A percentile compares a stretch with the other conserved stretches of the same genome.
Evolutionary conservation across 2,113 vertebrate genomes (phyloP).

Genomic region (Lagopus muta): DNA sequence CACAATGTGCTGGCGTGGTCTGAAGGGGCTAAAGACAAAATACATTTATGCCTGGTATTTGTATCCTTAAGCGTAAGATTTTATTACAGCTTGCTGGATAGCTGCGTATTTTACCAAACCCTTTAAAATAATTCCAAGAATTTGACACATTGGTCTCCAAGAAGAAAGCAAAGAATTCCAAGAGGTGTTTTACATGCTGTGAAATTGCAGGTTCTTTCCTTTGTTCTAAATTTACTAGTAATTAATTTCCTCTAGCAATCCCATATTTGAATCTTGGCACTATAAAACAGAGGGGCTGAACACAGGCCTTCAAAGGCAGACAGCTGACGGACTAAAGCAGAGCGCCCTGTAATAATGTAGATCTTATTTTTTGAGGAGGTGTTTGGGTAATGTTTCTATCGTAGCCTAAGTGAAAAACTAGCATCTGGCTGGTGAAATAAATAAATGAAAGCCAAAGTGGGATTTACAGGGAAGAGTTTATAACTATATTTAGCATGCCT

Average conservation of each 20-base stretch:
- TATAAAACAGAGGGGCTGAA: conserved; percentile 42
- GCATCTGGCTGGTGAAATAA: conserved; percentile 49
- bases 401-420: conserved; percentile 25
- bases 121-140: conserved; percentile 60
- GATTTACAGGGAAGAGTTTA: neutral
- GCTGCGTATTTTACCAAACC: neutral
- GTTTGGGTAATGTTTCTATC: conserved; percentile 43
- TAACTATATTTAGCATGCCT: neutral
- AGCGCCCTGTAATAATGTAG: neutral
- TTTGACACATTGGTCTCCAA: conserved; percentile 43
- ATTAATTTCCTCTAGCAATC: conserved; percentile 72
- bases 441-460: conserved; percentile 12
- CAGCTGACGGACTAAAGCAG: neutral
- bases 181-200: conserved; percentile 70
- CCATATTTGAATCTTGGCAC: conserved; percentile 59
- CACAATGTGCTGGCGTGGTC: neutral
- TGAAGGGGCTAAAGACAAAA: neutral
- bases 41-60: conserved; percentile 29
- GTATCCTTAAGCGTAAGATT: conserved; percentile 26
- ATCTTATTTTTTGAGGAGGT: conserved; percentile 45
- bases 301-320: conserved; percentile 57
- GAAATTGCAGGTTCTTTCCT: conserved; percentile 67
- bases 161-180: conserved; percentile 66
- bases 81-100: conserved; percentile 1
- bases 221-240: conserved; percentile 74